A percentile compares a stretch with the other conserved stretches of the same genome.
These are phyloP conservation scores for sheep (Ovis aries) DNA, from an alignment of 2,113 vertebrate species.

Conservation along the genomic window ARS-UI_Ramb_v3.0 NC_056057.1:74976501-74977000, in stretches of 20 bases:
- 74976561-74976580: background rate
- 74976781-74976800: background rate
- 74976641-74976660: background rate
- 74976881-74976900: background rate
- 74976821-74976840: background rate
- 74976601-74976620: background rate
- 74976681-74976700: background rate
- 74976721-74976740: background rate
- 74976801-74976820: background rate
- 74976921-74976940: background rate
- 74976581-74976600: background rate
- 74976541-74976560: background rate
- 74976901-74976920: conserved; percentile 3
- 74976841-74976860: background rate
- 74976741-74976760: background rate
- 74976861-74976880: background rate
- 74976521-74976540: background rate
- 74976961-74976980: background rate
- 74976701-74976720: background rate
- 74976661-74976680: background rate
- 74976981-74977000: background rate
- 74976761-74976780: background rate
- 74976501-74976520: background rate
- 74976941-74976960: background rate
- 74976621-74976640: background rate